Conservation (phyloP, 1,140 invertebrate genomes). For the Drosophila eugracilis region DNA sequence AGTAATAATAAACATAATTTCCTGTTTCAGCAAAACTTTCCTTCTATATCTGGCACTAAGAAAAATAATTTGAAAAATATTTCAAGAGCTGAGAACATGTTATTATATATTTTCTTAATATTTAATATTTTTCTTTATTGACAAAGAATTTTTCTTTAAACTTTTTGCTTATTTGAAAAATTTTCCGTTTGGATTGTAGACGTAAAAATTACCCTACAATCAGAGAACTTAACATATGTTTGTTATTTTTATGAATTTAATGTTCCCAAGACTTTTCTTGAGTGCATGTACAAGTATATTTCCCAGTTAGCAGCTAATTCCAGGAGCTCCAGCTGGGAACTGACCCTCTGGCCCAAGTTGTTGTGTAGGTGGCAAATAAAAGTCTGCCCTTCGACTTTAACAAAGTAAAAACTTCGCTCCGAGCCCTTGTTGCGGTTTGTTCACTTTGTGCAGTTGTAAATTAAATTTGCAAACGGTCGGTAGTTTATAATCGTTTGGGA, state of each 20-base stretch:
- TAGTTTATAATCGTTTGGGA: slow-evolving; percentile 83
- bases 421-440: slow-evolving; percentile 48
- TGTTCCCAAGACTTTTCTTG: background rate
- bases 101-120: too few species aligned
- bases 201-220: too few species aligned
- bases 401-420: slow-evolving; percentile 68
- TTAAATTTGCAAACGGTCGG: slow-evolving; percentile 74
- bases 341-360: slow-evolving; percentile 38
- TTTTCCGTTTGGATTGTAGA: too few species aligned
- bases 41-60: background rate
- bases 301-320: slow-evolving; percentile 64
- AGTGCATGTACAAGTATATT: slow-evolving; percentile 1
- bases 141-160: too few species aligned
- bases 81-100: too few species aligned
- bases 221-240: too few species aligned
- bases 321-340: slow-evolving; percentile 19
- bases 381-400: slow-evolving; percentile 70
- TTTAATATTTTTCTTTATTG: too few species aligned
- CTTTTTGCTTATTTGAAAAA: too few species aligned
- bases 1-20: slow-evolving; percentile 80
- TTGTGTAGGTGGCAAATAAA: slow-evolving; percentile 69
- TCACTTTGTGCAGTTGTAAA: slow-evolving; percentile 72
- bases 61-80: background rate
- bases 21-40: slow-evolving; percentile 32
- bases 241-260: too few species aligned